These are phyloP conservation scores for Subanguina moxae DNA, from an alignment of 1,140 invertebrate genomes.

Conservation along the genomic window DNA sequence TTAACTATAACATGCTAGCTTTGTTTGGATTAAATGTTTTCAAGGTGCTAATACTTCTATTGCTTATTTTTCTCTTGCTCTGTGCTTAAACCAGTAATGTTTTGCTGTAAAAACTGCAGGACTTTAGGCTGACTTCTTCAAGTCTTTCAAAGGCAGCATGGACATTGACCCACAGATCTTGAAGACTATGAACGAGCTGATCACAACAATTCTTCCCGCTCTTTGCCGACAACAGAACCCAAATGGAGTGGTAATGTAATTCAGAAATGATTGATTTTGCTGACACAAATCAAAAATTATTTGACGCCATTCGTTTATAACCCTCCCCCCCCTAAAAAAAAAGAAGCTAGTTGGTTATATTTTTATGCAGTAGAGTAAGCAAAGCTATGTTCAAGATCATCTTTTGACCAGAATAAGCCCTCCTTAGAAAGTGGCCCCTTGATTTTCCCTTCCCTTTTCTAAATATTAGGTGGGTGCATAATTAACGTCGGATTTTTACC, in stretches of 20 bases:
- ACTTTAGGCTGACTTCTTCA: neutral
- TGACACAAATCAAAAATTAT: too few relatives aligned
- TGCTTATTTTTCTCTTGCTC: neutral
- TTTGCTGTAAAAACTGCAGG: neutral
- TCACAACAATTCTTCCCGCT: neutral
- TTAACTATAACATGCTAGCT: neutral
- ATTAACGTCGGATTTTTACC: too few relatives aligned
- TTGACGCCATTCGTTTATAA: too few relatives aligned
- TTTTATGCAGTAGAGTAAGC: too few relatives aligned
- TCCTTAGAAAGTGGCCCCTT: too few relatives aligned
- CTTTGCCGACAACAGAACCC: neutral
- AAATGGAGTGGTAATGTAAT: slow-evolving; percentile 1
- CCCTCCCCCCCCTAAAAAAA: too few relatives aligned
- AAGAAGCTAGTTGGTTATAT: too few relatives aligned
- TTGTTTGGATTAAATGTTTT: neutral
- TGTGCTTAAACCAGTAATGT: neutral
- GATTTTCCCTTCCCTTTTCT: too few relatives aligned
- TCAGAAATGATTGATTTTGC: too few relatives aligned
- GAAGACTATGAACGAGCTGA: slow-evolving; percentile 1
- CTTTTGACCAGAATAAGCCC: too few relatives aligned
- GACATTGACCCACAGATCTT: neutral
- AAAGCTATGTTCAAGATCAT: too few relatives aligned
- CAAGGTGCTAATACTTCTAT: neutral
- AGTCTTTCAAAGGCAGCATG: neutral
- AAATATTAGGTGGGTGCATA: too few relatives aligned